Conservation (phyloP, 2,113 vertebrate genomes). For the Centropus bengalensis region DNA sequence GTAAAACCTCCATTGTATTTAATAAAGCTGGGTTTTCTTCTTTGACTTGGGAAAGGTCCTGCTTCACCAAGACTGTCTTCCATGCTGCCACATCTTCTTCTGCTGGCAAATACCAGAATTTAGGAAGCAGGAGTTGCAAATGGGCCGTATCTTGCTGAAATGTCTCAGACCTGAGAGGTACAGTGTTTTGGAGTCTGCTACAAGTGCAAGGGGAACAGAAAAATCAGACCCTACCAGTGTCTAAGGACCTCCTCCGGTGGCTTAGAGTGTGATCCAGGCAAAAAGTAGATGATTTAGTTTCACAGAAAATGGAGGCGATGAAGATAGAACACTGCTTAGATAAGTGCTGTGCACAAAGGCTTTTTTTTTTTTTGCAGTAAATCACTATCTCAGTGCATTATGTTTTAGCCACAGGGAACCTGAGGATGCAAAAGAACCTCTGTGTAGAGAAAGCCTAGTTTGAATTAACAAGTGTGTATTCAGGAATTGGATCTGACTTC, state of each 20-base stretch:
- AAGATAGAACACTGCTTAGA: not conserved
- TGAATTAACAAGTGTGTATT: not conserved
- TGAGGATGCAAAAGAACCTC: not conserved
- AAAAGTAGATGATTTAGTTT: not conserved
- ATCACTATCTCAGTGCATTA: not conserved
- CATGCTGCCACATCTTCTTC: not conserved
- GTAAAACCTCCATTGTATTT: not conserved
- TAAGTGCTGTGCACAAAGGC: not conserved
- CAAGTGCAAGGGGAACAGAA: not conserved
- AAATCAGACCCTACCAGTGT: not conserved
- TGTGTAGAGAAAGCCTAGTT: not conserved
- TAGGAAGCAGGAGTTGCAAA: not conserved
- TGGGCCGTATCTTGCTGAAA: not conserved
- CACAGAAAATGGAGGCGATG: not conserved
- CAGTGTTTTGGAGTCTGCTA: not conserved
- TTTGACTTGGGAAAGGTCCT: not conserved
- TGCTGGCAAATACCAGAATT: not conserved
- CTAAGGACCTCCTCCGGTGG: not conserved
- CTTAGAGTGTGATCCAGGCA: not conserved
- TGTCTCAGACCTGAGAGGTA: fast-evolving
- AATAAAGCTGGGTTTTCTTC: not conserved
- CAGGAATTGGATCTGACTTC: not conserved
- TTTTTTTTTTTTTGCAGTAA: not conserved
- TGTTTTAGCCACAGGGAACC: not conserved
- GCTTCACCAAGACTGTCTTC: not conserved